These are phyloP conservation scores for Labia minor DNA, from an alignment of 2,888 invertebrate genomes.

Conservation along the genomic window DNA sequence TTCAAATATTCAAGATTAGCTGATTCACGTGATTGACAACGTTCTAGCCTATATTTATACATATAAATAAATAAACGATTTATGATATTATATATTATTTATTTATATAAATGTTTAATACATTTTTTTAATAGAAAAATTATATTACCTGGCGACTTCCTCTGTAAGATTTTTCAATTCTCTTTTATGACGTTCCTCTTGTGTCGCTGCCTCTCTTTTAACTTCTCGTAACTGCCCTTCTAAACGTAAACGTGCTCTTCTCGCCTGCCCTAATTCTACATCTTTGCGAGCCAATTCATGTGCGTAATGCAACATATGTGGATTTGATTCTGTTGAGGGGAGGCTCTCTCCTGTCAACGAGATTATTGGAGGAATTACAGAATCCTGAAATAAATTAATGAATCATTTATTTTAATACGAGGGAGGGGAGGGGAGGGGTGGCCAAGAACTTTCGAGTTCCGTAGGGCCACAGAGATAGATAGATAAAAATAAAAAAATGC, in stretches of 20 bases:
- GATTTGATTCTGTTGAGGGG: conserved; percentile 39
- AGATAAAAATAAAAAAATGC: no score
- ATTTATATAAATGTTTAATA: background rate
- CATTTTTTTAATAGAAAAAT: background rate
- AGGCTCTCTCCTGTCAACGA: conserved; percentile 18
- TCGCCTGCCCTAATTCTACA: conserved; percentile 59
- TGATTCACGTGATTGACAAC: conserved; percentile 68
- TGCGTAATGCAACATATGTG: conserved; percentile 69
- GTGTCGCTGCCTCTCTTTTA: conserved; percentile 44
- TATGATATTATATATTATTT: background rate
- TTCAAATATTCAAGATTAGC: conserved; percentile 84
- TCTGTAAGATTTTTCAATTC: conserved; percentile 48
- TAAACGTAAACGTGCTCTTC: conserved; percentile 54
- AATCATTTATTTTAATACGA: no score
- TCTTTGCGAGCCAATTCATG: conserved; percentile 72
- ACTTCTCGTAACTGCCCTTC: conserved; percentile 45
- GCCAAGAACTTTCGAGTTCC: no score
- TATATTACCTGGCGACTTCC: conserved; percentile 47
- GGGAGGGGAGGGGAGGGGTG: no score
- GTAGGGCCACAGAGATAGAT: no score
- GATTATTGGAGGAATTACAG: no score
- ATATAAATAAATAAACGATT: background rate
- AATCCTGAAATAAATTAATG: no score
- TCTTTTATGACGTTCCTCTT: conserved; percentile 41
- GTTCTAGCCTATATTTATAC: conserved; percentile 44